Base-by-base conservation (phyloP, 1,140 invertebrate genomes). In the Drosophila oshimai region DNA sequence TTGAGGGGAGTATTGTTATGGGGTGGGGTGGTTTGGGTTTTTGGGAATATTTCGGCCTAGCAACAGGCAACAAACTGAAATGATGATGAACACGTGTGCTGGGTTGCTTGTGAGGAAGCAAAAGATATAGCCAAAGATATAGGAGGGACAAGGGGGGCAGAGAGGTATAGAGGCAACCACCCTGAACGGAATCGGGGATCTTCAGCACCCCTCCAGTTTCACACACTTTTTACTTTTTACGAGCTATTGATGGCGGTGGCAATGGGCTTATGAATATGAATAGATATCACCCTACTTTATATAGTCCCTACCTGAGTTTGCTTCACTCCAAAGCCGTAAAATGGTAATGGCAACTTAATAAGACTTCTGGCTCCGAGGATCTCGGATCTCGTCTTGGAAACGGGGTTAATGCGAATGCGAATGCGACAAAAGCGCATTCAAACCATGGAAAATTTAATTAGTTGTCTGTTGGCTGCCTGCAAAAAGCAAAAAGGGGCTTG, bases 211-310 rank as follows among this genome's bases (percentile, higher is more conserved):
- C 54, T 62, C 12, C 78, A 65, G 54, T 83, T 83, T 81, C 72
- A 81, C 77, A 81, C 72, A 81, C 77, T 76, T 80, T 79, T 79
- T 79, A 79, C 69, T 70, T 79, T 79, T 80, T 81, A 80, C 72
- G 77, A 80, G 71, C 77, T 80, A 81, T 81, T 81, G 77, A 83
- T 81, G 77, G 77, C 78, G 64, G 72, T 81, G 77, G 74, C 74
- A 81, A 81, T 76, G 77, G 64, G 67, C 77, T 81, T 83, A 81
- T 81, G 77, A 81, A 81, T 81, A 81, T 81, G 73, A 81, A 81
- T 81, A 81, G 55, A 12, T n/a, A n/a, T 18, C 55, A 41, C 55
- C 55, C 18, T 39, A 67, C 31, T 44, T 36, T n/a, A n/a, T n/a
- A n/a, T n/a, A n/a, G n/a, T n/a, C n/a, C 31, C 44, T 81, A 81